Conservation (phyloP, 2,797 vertebrate genomes). For the Leucoraja ocellata region DNA sequence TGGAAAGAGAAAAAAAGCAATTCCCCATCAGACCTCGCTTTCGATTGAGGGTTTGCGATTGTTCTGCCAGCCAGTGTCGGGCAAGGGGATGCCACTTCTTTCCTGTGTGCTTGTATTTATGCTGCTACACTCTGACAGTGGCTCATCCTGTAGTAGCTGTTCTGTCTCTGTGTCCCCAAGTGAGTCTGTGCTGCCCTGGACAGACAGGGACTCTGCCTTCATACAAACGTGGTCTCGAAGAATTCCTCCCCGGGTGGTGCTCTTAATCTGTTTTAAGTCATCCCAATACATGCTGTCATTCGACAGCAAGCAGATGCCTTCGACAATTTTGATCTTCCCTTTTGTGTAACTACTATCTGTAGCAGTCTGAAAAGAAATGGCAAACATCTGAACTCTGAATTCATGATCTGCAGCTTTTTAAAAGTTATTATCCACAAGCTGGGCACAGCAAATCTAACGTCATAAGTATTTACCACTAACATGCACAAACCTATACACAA, state of each 20-base stretch:
- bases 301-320: slow-evolving; percentile 91
- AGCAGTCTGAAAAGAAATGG: slow-evolving; percentile 58
- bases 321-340: slow-evolving; percentile 96
- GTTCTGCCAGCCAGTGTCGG: slow-evolving; percentile 87
- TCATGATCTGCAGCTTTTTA: neutral
- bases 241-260: slow-evolving; percentile 78
- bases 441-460: neutral
- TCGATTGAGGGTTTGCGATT: slow-evolving; percentile 84
- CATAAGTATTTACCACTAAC: neutral
- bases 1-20: neutral
- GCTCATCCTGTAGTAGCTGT: slow-evolving; percentile 91
- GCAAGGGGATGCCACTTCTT: slow-evolving; percentile 70
- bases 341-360: slow-evolving; percentile 84
- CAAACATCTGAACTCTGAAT: neutral
- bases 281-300: slow-evolving; percentile 90
- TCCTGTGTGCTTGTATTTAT: slow-evolving; percentile 75
- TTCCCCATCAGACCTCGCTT: slow-evolving; percentile 76
- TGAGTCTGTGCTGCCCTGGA: slow-evolving; percentile 90
- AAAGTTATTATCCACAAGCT: slow-evolving; percentile 43
- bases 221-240: slow-evolving; percentile 86
- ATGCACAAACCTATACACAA: neutral
- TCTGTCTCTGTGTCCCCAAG: slow-evolving; percentile 89
- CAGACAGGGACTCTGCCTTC: slow-evolving; percentile 91
- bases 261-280: slow-evolving; percentile 88
- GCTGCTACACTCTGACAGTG: slow-evolving; percentile 83